Percentiles rank a stretch among this genome's conserved stretches.
These are phyloP conservation scores for Tragulus kanchil DNA, from an alignment of 2,113 vertebrate species.

Conservation along the genomic window DNA sequence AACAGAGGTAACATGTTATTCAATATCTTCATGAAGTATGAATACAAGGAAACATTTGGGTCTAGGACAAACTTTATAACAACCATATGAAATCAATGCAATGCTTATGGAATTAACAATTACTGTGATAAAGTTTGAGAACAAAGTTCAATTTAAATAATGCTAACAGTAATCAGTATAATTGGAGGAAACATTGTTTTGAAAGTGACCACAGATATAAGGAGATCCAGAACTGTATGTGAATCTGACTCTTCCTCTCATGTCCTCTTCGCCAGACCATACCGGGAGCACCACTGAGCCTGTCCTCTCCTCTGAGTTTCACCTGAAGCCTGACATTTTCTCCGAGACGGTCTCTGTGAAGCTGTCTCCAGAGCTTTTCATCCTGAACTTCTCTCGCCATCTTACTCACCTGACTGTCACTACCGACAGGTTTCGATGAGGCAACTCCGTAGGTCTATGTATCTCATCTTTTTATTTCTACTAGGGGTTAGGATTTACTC, in stretches of 20 bases:
- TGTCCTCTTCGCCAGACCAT: neutral
- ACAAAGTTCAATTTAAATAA: conserved; percentile 21
- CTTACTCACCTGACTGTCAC: neutral
- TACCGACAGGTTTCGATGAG: neutral
- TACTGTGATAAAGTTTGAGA: neutral
- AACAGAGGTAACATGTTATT: neutral
- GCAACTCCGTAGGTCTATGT: neutral
- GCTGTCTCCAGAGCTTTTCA: neutral
- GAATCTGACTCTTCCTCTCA: neutral
- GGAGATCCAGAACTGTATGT: neutral
- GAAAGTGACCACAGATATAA: neutral
- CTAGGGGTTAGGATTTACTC: neutral
- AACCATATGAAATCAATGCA: neutral
- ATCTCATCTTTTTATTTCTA: neutral
- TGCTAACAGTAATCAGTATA: neutral
- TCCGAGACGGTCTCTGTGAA: neutral
- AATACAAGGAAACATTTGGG: conserved; percentile 24
- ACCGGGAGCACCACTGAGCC: neutral
- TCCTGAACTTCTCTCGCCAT: neutral
- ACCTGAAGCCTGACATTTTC: too few species aligned
- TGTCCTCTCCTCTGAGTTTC: too few species aligned
- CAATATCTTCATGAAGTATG: neutral
- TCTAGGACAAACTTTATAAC: neutral
- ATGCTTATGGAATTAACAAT: conserved; percentile 31
- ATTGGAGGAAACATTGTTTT: neutral